A percentile compares a stretch with the other conserved stretches of the same genome.
Evolutionary conservation across 2,888 invertebrate species (phyloP).

Genomic region (Limnephilus marmoratus): DNA sequence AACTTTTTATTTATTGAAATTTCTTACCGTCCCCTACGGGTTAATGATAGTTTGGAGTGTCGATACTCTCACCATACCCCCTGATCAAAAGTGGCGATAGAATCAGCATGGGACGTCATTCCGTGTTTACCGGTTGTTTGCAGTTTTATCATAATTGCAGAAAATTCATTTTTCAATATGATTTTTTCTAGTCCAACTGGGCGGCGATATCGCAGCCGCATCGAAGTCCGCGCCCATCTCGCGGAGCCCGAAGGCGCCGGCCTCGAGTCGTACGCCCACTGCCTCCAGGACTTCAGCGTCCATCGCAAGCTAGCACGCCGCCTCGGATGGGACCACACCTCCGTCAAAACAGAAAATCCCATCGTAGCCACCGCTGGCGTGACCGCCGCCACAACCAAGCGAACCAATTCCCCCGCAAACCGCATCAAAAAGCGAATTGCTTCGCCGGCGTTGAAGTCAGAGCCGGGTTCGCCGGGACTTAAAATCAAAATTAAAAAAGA

Average conservation of each 20-base stretch:
- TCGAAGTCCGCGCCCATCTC: conserved; percentile 73
- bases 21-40: no score
- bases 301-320: conserved; percentile 74
- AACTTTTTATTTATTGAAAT: no score
- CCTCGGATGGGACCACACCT: conserved; percentile 73
- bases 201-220: conserved; percentile 73
- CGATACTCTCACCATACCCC: no score
- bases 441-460: not conserved
- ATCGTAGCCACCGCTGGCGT: conserved; percentile 67
- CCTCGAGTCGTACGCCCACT: conserved; percentile 69
- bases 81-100: no score
- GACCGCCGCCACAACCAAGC: not conserved
- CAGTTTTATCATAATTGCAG: not conserved
- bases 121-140: no score
- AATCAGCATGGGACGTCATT: no score
- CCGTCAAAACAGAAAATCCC: conserved; percentile 55
- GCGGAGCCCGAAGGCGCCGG: conserved; percentile 68
- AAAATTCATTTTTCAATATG: not conserved
- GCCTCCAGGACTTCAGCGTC: conserved; percentile 73
- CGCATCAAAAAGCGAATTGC: not conserved
- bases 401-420: not conserved
- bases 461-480: not conserved
- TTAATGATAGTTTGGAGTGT: no score
- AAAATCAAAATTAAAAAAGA: conserved; percentile 11
- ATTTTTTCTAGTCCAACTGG: conserved; percentile 71